phyloP scores from a whole-genome alignment of 2,888 invertebrate species.

The Steinernema scapterisci region DNA sequence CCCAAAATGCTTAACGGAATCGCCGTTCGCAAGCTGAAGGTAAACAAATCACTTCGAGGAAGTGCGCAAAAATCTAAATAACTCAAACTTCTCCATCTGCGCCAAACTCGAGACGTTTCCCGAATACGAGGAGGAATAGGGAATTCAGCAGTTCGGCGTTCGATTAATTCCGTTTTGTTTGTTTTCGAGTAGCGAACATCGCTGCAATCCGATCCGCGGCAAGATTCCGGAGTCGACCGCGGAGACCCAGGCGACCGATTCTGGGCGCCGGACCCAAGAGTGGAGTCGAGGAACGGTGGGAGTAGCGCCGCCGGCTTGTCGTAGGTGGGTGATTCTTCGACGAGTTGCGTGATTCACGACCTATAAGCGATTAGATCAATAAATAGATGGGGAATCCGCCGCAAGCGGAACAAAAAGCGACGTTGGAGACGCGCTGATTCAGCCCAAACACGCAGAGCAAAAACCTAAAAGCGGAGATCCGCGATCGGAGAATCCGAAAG shows the following conservation, averaged over 20 bases:
- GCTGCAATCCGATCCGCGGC: slow-evolving; percentile 17
- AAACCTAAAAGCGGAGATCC: background rate
- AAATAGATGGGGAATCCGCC: background rate
- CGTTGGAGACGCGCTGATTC: slow-evolving; percentile 5
- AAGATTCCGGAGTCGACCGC: slow-evolving; percentile 5
- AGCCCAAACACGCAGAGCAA: background rate
- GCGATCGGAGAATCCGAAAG: slow-evolving; percentile 1
- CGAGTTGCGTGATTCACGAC: slow-evolving; percentile 14
- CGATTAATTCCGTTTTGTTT: slow-evolving; percentile 15
- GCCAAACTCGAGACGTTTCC: no score
- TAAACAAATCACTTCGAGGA: no score
- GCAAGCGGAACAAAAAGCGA: background rate
- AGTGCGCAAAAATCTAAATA: no score
- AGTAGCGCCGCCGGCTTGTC: no score
- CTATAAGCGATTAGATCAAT: slow-evolving; percentile 12
- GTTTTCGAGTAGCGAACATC: slow-evolving; percentile 24
- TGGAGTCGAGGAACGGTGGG: no score
- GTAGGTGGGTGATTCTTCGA: no score
- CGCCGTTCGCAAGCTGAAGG: no score
- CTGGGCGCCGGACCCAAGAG: no score
- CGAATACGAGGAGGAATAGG: background rate
- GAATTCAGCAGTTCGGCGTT: background rate
- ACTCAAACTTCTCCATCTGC: no score
- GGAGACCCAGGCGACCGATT: background rate
- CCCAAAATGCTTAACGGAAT: no score